Percentiles rank a stretch among this genome's conserved stretches.
Conservation (phyloP, 1,140 invertebrate genomes). For the Conus betulinus region DNA sequence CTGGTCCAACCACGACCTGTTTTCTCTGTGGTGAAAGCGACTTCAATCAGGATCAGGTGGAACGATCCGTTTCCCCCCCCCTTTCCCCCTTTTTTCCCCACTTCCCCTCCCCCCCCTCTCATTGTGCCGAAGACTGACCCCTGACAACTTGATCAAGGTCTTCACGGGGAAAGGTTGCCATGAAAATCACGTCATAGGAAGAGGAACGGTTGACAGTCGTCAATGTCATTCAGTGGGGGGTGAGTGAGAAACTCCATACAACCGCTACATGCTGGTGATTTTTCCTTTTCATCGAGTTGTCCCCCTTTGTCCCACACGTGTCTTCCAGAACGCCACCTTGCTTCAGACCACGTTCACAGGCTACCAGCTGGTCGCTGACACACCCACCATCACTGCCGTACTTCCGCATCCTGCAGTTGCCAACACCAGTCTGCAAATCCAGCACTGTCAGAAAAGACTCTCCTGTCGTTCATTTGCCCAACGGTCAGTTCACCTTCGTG, state of each 20-base stretch:
- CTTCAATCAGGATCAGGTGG: no score
- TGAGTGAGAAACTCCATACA: neutral
- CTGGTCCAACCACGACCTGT: no score
- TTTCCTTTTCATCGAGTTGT: neutral
- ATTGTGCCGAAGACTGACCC: neutral
- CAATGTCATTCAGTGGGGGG: neutral
- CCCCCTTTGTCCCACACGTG: neutral
- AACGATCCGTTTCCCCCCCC: no score
- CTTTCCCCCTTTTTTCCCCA: no score
- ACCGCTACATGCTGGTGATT: neutral
- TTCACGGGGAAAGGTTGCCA: constrained; percentile 11
- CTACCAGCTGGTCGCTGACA: constrained; percentile 35
- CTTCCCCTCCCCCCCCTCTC: no score
- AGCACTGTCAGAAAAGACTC: constrained; percentile 9
- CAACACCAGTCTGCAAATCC: neutral
- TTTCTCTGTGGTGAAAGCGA: no score
- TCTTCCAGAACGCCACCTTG: neutral
- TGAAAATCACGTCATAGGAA: neutral
- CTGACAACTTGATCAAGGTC: neutral
- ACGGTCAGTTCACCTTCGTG: neutral
- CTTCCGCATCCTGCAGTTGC: neutral
- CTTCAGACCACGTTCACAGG: constrained; percentile 23
- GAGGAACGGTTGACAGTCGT: neutral
- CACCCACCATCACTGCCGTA: neutral
- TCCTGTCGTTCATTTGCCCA: neutral